phyloP scores from a whole-genome alignment of 2,888 invertebrate species.

The Iselma pallidipennis region DNA sequence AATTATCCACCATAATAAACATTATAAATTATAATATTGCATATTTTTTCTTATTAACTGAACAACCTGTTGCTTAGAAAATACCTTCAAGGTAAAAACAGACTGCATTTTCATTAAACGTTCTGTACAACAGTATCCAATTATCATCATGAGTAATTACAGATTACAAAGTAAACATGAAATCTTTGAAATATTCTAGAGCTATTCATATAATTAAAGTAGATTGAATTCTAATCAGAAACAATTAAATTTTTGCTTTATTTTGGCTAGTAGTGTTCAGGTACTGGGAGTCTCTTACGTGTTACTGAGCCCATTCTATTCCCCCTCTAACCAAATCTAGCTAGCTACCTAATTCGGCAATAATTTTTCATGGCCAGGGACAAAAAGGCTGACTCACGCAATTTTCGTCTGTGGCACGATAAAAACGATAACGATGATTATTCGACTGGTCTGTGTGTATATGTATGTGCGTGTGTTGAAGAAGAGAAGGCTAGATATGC shows the following conservation, averaged over 20 bases:
- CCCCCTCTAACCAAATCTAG: neutral
- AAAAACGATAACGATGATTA: slow-evolving; percentile 28
- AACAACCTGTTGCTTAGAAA: slow-evolving; percentile 3
- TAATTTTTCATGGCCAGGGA: slow-evolving; percentile 9
- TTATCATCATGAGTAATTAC: neutral
- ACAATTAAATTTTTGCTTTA: too few relatives aligned
- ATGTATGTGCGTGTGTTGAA: neutral
- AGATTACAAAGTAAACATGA: neutral
- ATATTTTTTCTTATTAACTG: neutral
- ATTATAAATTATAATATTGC: neutral
- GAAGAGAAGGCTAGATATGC: neutral
- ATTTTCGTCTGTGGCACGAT: slow-evolving; percentile 18
- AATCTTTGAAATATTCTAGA: neutral
- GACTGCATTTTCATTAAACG: slow-evolving; percentile 2
- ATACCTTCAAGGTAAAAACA: neutral
- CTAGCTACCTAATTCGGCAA: neutral
- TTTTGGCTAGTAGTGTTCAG: too few relatives aligned
- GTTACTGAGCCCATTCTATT: neutral
- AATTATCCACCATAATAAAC: neutral
- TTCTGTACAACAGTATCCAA: neutral
- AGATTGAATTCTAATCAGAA: neutral
- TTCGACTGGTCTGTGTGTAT: slow-evolving; percentile 2
- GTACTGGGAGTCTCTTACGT: too few relatives aligned
- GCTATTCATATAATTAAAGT: neutral
- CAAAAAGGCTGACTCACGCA: slow-evolving; percentile 17